A percentile compares a stretch with the other conserved stretches of the same genome.
Conservation (phyloP, 2,113 vertebrate species). For the Mohoua ochrocephala region DNA sequence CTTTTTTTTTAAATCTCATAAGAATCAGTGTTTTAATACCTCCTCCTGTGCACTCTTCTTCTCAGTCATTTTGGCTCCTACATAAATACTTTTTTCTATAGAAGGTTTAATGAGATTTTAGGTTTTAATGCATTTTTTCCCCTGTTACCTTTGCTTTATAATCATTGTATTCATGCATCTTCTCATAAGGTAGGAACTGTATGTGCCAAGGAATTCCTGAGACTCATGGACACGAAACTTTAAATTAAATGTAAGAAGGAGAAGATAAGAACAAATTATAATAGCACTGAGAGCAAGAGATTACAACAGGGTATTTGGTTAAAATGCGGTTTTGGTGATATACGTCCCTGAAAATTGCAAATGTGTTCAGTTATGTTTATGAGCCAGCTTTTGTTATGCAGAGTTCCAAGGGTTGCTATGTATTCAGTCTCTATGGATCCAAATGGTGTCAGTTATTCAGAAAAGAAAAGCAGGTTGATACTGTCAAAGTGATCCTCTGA, state of each 20-base stretch:
- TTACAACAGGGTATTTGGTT: constrained; percentile 28
- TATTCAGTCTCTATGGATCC: background rate
- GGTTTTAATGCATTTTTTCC: background rate
- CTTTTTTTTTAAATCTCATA: background rate
- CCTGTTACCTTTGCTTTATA: background rate
- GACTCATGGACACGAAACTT: constrained; percentile 22
- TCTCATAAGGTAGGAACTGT: constrained; percentile 5
- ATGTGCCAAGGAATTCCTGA: constrained; percentile 22
- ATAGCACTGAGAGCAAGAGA: constrained; percentile 7
- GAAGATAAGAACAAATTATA: constrained; percentile 43
- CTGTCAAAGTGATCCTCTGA: background rate
- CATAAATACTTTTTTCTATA: background rate
- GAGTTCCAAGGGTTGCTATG: background rate
- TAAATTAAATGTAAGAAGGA: constrained; percentile 38
- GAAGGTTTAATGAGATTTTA: constrained; percentile 7
- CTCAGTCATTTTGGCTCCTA: background rate
- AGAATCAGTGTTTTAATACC: background rate
- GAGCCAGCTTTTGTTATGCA: constrained; percentile 9
- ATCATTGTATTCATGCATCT: background rate
- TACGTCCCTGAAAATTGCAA: constrained; percentile 36
- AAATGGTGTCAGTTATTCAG: background rate
- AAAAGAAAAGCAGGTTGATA: background rate
- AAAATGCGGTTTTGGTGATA: constrained; percentile 11
- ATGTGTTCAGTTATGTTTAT: constrained; percentile 16
- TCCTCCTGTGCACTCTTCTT: background rate